Percentiles rank a stretch among this genome's conserved stretches.
Conservation (phyloP, 2,797 vertebrate genomes). For the Prionace glauca region DNA sequence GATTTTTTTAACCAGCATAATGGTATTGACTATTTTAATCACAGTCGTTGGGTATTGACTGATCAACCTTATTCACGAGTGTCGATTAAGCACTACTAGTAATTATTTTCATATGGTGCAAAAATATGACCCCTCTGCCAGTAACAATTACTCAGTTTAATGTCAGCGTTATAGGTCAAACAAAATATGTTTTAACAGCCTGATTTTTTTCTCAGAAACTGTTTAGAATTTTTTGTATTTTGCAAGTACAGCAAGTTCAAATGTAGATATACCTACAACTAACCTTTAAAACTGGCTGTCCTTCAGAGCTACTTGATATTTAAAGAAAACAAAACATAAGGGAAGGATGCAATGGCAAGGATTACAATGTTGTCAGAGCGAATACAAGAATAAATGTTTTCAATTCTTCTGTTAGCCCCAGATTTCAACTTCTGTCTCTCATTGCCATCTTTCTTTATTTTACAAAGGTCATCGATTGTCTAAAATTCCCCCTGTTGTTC, state of each 20-base stretch:
- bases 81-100: not conserved
- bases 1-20: not conserved
- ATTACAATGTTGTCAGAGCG: not conserved
- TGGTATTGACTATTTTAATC: slow-evolving; percentile 1
- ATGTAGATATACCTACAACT: not conserved
- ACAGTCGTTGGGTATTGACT: not conserved
- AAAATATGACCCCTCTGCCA: not conserved
- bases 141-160: slow-evolving; percentile 2
- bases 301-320: not conserved
- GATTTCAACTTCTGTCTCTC: not conserved
- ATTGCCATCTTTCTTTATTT: not conserved
- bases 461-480: too few relatives aligned
- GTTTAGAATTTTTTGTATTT: not conserved
- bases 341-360: not conserved
- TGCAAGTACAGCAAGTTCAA: not conserved
- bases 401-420: not conserved
- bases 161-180: not conserved
- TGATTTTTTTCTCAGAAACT: not conserved
- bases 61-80: not conserved
- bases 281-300: not conserved
- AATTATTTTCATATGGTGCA: not conserved
- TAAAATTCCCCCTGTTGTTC: not conserved
- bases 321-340: not conserved
- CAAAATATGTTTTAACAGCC: not conserved
- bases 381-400: not conserved